Evolutionary conservation across 1,140 invertebrate genomes (phyloP), one percentile per base, ranked within the genome.

Genomic region (Heliconius himera): DNA sequence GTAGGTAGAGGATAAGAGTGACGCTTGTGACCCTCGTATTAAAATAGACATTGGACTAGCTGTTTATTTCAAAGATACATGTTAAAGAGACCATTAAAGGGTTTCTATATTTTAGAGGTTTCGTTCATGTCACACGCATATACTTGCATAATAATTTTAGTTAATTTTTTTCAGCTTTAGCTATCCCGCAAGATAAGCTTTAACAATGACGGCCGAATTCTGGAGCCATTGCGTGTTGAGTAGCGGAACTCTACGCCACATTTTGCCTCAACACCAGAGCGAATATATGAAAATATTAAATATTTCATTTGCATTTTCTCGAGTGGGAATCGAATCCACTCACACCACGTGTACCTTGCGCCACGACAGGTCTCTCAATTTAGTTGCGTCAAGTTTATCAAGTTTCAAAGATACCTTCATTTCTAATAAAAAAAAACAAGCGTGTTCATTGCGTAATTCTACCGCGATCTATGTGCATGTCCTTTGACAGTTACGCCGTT

Each of bases 401-500:
- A 56, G 0, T 3, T 22, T 9, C 3, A 26, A 60, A 60, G n/a
- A 60, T 60, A 66, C 11, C 60, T 66, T 18, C 26, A 66, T 16
- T 29, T 1, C 60, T 66, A 16, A 29, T 29, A 29, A 66, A 66
- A 41, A 60, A 41, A 26, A 29, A 29, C 13, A 66, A 66, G 60
- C 60, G 60, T 16, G 5, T 66, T 66, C 13, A 29, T 18, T 66
- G 60, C 60, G 60, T 66, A 66, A 66, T n/a, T 9, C 9, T 16
- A 29, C 60, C 60, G 22, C 22, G 60, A 66, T 26, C 60, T 29
- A 16, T 29, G 60, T 74, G 49, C 51, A 74, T 74, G 73, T 74
- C 73, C 54, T 51, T 36, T 56, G 51, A 56, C 49, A 33, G 51
- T 74, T 74, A 74, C 16, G 22, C 51, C 22, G 41, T 60, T 56